Evolutionary conservation across 2,113 vertebrate species (phyloP).

Genomic region (Cynocephalus volans): DNA sequence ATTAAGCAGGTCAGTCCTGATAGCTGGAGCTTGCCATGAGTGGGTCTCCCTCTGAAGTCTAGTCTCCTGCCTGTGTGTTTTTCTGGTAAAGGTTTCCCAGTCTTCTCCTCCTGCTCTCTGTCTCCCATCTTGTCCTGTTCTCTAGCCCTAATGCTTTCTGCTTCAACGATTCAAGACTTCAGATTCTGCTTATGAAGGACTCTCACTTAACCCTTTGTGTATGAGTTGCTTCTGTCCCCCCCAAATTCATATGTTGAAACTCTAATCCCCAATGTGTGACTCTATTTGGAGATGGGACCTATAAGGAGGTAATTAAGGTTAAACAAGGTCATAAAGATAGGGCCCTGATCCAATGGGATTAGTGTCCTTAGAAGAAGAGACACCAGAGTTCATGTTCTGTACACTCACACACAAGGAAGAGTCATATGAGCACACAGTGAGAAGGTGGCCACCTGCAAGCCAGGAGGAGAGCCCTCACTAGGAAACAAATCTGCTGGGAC

Average conservation of each 20-base stretch:
- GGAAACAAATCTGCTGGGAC: accelerated
- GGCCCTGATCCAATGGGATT: neutral
- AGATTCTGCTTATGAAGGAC: neutral
- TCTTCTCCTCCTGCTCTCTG: accelerated
- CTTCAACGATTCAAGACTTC: accelerated
- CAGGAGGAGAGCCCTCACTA: neutral
- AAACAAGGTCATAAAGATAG: neutral
- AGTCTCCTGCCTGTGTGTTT: accelerated
- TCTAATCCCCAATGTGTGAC: accelerated
- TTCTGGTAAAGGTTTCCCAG: accelerated
- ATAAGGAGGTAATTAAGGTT: too few species aligned
- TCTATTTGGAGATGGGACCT: neutral
- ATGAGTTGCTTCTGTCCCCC: neutral
- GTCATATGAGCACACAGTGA: accelerated
- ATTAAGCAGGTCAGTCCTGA: accelerated
- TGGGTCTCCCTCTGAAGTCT: accelerated
- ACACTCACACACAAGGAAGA: accelerated
- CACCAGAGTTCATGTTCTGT: neutral
- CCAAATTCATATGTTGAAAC: neutral
- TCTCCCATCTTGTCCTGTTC: accelerated
- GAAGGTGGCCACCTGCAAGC: neutral
- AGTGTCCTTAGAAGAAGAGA: neutral
- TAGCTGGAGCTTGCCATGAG: accelerated
- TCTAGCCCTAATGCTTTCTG: accelerated
- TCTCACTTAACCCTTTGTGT: accelerated